Evolutionary conservation across 2,113 vertebrate species (phyloP).

Genomic region (Tretioscincus oriximinensis): DNA sequence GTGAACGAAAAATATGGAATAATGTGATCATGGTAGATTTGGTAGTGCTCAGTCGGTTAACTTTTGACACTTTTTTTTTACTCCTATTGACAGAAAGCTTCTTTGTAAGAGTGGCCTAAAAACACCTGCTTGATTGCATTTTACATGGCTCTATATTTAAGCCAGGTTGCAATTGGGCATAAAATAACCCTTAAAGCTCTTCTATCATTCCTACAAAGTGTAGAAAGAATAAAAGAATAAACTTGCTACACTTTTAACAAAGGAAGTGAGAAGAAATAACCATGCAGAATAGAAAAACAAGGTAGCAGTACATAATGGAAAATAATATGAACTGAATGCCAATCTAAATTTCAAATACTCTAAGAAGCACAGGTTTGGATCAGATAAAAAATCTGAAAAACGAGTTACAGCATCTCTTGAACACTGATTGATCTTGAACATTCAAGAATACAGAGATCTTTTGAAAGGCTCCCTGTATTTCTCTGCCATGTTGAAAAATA

Average conservation of each 20-base stretch:
- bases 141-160: background rate
- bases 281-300: background rate
- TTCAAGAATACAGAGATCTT: background rate
- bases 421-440: background rate
- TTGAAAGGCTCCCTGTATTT: background rate
- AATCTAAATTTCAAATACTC: background rate
- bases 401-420: background rate
- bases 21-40: too few relatives aligned
- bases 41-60: too few relatives aligned
- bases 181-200: background rate
- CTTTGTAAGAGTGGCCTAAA: too few relatives aligned
- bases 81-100: too few relatives aligned
- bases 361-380: background rate
- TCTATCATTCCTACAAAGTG: background rate
- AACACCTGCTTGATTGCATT: background rate
- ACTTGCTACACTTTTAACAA: background rate
- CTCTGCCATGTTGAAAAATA: background rate
- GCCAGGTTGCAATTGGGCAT: background rate
- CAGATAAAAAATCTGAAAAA: background rate
- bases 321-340: too few relatives aligned
- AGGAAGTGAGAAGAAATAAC: background rate
- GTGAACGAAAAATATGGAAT: too few relatives aligned
- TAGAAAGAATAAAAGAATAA: background rate
- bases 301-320: background rate
- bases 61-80: too few relatives aligned